Conservation (phyloP, 2,113 vertebrate species). For the Rhineura floridana region DNA sequence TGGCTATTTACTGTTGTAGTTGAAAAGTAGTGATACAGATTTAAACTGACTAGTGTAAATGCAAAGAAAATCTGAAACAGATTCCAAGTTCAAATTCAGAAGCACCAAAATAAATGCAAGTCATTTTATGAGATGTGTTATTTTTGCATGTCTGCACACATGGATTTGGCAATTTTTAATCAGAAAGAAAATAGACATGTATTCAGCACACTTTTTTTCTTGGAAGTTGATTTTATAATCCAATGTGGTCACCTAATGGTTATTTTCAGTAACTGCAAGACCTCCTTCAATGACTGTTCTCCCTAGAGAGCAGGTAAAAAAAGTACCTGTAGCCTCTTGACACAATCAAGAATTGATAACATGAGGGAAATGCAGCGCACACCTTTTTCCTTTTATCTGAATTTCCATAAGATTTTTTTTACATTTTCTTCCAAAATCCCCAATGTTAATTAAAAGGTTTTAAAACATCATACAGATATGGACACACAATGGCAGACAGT, state of each 20-base stretch:
- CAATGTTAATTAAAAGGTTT: neutral
- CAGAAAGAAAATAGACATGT: neutral
- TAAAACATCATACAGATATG: neutral
- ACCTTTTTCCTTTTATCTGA: accelerated
- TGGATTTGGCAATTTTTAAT: neutral
- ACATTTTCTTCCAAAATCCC: neutral
- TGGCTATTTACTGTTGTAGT: neutral
- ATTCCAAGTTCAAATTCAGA: neutral
- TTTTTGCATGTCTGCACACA: neutral
- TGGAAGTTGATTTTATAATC: slow-evolving; percentile 63
- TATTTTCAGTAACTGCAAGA: slow-evolving; percentile 62
- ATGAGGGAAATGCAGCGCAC: no score
- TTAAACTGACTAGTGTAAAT: neutral
- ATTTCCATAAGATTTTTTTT: neutral
- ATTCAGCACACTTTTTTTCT: neutral
- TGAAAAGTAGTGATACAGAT: neutral
- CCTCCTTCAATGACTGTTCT: neutral
- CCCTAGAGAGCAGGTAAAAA: neutral
- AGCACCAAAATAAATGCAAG: neutral
- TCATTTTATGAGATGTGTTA: neutral
- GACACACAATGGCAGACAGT: neutral
- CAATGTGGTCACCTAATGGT: slow-evolving; percentile 77
- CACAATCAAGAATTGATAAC: neutral
- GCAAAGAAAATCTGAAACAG: neutral
- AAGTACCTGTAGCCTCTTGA: neutral